Percentiles rank a stretch among this genome's conserved stretches.
These are phyloP conservation scores for Pristionchus exspectatus DNA, from an alignment of 2,888 invertebrate genomes.

Conservation along the genomic window DNA sequence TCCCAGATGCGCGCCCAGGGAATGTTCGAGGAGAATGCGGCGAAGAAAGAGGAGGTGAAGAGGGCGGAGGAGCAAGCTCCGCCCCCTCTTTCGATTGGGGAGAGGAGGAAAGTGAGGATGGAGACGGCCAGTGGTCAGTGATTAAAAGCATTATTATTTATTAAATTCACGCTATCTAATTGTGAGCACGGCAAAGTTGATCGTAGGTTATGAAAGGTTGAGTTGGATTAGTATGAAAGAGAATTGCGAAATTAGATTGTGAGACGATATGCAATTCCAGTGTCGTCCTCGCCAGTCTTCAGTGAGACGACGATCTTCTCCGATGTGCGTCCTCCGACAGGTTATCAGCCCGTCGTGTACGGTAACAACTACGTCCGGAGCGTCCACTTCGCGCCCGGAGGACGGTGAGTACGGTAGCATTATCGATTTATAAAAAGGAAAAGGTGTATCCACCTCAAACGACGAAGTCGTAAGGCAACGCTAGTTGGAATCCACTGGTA, in stretches of 20 bases:
- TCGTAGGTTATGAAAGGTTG: too few species aligned
- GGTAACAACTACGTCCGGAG: constrained; percentile 53
- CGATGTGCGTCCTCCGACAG: neutral
- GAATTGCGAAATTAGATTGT: too few species aligned
- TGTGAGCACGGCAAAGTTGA: too few species aligned
- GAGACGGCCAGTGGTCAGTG: neutral
- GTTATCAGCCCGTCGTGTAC: constrained; percentile 49
- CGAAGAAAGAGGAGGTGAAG: neutral
- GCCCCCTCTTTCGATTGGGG: neutral
- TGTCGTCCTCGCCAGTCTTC: neutral
- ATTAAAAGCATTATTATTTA: too few species aligned
- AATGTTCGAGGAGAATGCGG: constrained; percentile 18
- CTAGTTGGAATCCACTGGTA: too few species aligned
- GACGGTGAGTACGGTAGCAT: constrained; percentile 34
- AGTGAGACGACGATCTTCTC: neutral
- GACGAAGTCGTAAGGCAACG: too few species aligned
- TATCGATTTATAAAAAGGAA: too few species aligned
- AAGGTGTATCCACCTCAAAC: too few species aligned
- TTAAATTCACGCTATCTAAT: too few species aligned
- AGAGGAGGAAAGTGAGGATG: constrained; percentile 41
- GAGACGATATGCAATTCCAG: neutral
- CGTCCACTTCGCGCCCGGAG: constrained; percentile 36
- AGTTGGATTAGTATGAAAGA: too few species aligned
- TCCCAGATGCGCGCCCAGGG: constrained; percentile 21
- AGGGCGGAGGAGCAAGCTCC: neutral